Evolutionary conservation across 2,888 invertebrate species (phyloP), one percentile per base, ranked within the genome.

Genomic region (Psylliodes chrysocephalus): DNA sequence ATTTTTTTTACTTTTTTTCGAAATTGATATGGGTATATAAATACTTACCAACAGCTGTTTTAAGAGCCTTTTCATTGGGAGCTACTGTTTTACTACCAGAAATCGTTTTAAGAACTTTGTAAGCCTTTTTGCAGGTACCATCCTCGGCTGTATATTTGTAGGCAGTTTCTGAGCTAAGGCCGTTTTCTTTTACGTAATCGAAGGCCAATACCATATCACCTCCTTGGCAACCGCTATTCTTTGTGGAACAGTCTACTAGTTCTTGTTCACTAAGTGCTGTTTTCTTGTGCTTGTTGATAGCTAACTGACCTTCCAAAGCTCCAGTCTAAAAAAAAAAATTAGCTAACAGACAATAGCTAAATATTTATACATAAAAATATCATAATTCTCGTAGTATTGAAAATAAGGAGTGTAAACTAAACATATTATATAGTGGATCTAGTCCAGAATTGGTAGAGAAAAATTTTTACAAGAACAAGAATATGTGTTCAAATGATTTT

Each of bases 241-340:
- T 93, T 25, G 40, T 49, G 1, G 69, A 64, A 52, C 95, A 95
- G 83, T 95, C 95, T 62, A 95, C 85, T 68, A 95, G 85, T 84
- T 95, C 93, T 84, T 95, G 94, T 83, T 73, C 73, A 71, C 94
- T 94, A 10, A 96, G 87, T 1, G 94, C 93, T 28, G 93, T 87
- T 62, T 95, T 84, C 69, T 85, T 85, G 12, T 91, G 91, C n/a
- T 85, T 85, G 82, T 90, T 89, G 70, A 94, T 89, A 87, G 88
- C 95, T 82, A 95, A 91, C 82, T 95, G 95, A 0, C 90, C 94
- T 84, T 95, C 95, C 8, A 95, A 82, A 4, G 35, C 25, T 2
- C 60, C 60, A 12, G 35, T 52, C 52, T 52, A 18, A 49, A 35
- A 55, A 40, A n/a, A n/a, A n/a, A n/a, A n/a, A n/a, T n/a, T n/a